Percentiles rank a stretch among this genome's conserved stretches.
Conservation (phyloP, 2,113 vertebrate species). For the Semicossyphus pulcher region DNA sequence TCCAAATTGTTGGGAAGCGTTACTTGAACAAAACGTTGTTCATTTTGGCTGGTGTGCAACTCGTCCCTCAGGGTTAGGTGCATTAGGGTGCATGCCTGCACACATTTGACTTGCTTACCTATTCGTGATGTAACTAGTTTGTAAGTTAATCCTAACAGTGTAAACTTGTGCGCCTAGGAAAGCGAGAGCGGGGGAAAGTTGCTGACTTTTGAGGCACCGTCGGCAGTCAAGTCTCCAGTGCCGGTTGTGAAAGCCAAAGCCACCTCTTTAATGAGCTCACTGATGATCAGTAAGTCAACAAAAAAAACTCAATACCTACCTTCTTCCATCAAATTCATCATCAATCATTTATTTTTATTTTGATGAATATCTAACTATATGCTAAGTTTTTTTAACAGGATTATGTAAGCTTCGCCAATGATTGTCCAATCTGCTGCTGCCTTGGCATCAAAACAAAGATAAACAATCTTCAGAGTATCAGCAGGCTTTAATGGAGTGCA, state of each 20-base stretch:
- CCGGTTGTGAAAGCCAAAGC: constrained; percentile 95
- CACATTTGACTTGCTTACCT: not conserved
- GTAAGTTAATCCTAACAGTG: constrained; percentile 10
- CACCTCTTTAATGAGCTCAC: constrained; percentile 92
- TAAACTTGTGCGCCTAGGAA: constrained; percentile 79
- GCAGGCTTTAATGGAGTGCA: not conserved
- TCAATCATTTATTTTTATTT: not conserved
- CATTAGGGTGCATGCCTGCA: not conserved
- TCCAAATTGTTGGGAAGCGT: not conserved
- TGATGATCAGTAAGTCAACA: constrained; percentile 92
- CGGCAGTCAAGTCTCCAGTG: constrained; percentile 70
- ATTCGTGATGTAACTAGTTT: constrained; percentile 23
- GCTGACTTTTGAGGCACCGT: constrained; percentile 50
- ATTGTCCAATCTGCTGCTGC: not conserved
- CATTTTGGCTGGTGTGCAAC: constrained; percentile 6
- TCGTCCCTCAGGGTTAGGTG: not conserved
- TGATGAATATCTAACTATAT: not conserved
- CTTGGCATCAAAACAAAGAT: not conserved
- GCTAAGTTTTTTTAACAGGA: not conserved
- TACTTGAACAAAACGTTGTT: not conserved
- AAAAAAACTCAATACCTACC: constrained; percentile 3
- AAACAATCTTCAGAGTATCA: constrained; percentile 12
- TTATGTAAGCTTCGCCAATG: not conserved
- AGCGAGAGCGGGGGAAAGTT: constrained; percentile 79
- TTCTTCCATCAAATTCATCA: too few species aligned